Conservation (phyloP, 1,140 invertebrate genomes). For the Drosophila repleta region DNA sequence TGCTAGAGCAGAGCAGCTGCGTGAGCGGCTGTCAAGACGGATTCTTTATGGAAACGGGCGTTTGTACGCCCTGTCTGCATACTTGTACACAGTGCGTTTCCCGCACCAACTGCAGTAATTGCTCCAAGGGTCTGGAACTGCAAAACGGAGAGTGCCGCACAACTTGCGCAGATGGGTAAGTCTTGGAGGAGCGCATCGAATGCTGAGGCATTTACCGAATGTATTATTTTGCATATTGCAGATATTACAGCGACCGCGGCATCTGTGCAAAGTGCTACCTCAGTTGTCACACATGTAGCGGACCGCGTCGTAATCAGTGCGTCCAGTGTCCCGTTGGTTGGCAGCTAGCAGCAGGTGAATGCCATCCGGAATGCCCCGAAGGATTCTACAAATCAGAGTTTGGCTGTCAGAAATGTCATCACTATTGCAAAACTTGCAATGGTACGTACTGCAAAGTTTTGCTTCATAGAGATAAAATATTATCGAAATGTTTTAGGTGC, state of each 20-base stretch:
- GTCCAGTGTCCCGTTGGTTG: slow-evolving; percentile 91
- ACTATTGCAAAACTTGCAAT: slow-evolving; percentile 92
- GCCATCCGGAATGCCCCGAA: slow-evolving; percentile 92
- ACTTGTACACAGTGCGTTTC: slow-evolving; percentile 91
- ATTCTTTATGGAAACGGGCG: slow-evolving; percentile 88
- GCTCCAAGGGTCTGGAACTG: slow-evolving; percentile 88
- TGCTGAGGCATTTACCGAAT: background rate
- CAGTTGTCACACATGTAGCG: slow-evolving; percentile 92
- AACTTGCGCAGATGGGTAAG: slow-evolving; percentile 88
- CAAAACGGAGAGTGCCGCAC: slow-evolving; percentile 92
- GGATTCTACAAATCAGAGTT: slow-evolving; percentile 91
- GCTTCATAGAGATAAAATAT: background rate
- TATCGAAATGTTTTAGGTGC: slow-evolving; percentile 84
- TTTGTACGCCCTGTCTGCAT: slow-evolving; percentile 90
- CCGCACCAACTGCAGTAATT: slow-evolving; percentile 90
- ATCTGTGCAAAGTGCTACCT: slow-evolving; percentile 92
- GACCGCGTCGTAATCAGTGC: slow-evolving; percentile 91
- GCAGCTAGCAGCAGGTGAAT: slow-evolving; percentile 91
- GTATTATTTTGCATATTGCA: slow-evolving; percentile 66
- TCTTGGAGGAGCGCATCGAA: background rate
- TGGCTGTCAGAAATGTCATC: slow-evolving; percentile 93
- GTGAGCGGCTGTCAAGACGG: slow-evolving; percentile 90
- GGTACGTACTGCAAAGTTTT: slow-evolving; percentile 84
- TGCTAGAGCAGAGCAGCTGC: slow-evolving; percentile 89
- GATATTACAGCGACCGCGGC: slow-evolving; percentile 93